phyloP scores from a whole-genome alignment of 35 echinoderm and acorn worm species.

The Lytechinus variegatus region DNA sequence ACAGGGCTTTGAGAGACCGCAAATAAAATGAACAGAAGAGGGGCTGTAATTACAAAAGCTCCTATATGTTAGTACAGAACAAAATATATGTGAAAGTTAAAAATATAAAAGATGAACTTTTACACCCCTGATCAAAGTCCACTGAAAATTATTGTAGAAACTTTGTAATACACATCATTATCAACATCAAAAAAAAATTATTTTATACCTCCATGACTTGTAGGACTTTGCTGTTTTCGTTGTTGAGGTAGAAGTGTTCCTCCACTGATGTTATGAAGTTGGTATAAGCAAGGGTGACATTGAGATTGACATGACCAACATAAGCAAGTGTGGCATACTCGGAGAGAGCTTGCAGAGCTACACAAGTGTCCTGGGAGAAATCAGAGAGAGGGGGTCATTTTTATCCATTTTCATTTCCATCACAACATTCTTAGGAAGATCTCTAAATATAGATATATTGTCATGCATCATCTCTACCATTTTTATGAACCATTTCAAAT shows the following conservation, averaged over 20 bases:
- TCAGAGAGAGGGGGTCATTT: neutral
- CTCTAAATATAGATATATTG: too few species aligned
- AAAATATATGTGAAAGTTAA: too few species aligned
- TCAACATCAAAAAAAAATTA: too few species aligned
- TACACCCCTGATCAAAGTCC: too few species aligned
- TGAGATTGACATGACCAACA: constrained; percentile 81
- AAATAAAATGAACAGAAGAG: too few species aligned
- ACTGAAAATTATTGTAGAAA: too few species aligned
- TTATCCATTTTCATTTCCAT: neutral
- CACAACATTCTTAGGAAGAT: too few species aligned
- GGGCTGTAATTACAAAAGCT: too few species aligned
- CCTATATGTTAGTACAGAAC: too few species aligned
- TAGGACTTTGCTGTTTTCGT: constrained; percentile 94
- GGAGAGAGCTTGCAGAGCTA: constrained; percentile 90
- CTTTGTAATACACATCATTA: too few species aligned
- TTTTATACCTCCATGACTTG: constrained; percentile 77
- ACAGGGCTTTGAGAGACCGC: too few species aligned
- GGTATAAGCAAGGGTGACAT: constrained; percentile 77
- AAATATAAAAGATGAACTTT: too few species aligned
- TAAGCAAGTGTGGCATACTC: constrained; percentile 97
- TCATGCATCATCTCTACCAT: neutral
- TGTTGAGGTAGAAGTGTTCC: constrained; percentile 78
- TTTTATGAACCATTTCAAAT: neutral
- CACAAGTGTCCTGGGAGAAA: constrained; percentile 82
- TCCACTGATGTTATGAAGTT: constrained; percentile 61